phyloP scores from a whole-genome alignment of 2,888 invertebrate genomes.

The Malachius bipustulatus region DNA sequence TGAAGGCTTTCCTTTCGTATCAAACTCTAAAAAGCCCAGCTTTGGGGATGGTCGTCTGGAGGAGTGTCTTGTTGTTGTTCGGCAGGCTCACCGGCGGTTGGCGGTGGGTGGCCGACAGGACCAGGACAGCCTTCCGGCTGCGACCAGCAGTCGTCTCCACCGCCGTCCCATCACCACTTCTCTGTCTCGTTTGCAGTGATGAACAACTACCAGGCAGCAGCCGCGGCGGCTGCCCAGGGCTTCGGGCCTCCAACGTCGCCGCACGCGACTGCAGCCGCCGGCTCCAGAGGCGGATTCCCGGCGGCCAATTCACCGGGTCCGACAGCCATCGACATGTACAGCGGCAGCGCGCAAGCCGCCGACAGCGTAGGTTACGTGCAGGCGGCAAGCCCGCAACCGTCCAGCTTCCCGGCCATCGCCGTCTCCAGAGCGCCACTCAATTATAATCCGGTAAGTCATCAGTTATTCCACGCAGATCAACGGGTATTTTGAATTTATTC shows the following conservation, averaged over 20 bases:
- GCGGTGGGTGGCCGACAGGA: constrained; percentile 22
- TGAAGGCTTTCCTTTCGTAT: no score
- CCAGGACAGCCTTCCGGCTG: constrained; percentile 31
- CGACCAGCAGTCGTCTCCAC: constrained; percentile 27
- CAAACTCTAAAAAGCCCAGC: no score
- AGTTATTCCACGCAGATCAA: no score
- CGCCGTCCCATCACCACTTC: constrained; percentile 24
- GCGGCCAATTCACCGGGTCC: constrained; percentile 87
- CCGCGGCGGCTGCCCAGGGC: constrained; percentile 64
- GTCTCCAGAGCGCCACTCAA: constrained; percentile 88
- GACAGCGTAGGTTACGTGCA: constrained; percentile 90
- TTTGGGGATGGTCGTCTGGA: constrained; percentile 31
- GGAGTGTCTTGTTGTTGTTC: constrained; percentile 28
- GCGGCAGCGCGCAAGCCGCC: constrained; percentile 64
- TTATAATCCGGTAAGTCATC: constrained; percentile 87
- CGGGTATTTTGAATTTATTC: no score
- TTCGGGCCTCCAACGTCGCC: constrained; percentile 76
- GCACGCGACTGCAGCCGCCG: constrained; percentile 50
- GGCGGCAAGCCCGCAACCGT: constrained; percentile 94
- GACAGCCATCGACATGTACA: constrained; percentile 88
- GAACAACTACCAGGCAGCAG: constrained; percentile 86
- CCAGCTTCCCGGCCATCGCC: constrained; percentile 87
- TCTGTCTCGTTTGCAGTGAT: constrained; percentile 61
- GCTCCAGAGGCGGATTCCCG: constrained; percentile 64
- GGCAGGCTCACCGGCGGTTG: constrained; percentile 26